These are phyloP conservation scores for Magallana gigas DNA, from an alignment of 1,140 invertebrate genomes.

Conservation along the genomic window DNA sequence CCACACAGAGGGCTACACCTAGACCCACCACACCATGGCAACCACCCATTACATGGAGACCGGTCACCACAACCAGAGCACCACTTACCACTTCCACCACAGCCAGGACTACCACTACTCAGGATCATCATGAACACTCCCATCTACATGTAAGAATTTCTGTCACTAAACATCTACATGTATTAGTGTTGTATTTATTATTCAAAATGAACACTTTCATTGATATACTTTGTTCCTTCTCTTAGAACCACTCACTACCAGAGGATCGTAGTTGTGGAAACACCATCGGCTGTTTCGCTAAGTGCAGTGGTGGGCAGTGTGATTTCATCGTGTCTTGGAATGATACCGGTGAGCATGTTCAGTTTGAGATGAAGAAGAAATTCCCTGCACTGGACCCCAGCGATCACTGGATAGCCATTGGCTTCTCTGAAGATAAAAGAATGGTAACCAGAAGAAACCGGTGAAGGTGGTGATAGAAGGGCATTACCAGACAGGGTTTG, in stretches of 20 bases:
- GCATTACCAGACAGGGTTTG: background rate
- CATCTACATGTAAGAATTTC: background rate
- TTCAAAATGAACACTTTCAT: background rate
- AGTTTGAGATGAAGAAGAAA: constrained; percentile 57
- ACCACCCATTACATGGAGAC: constrained; percentile 4
- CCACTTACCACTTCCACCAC: background rate
- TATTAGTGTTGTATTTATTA: background rate
- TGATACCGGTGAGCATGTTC: constrained; percentile 79
- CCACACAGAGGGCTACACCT: background rate
- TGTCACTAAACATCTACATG: background rate
- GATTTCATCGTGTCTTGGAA: constrained; percentile 83
- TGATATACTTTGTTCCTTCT: background rate
- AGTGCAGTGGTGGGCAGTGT: constrained; percentile 86
- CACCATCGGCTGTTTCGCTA: constrained; percentile 89
- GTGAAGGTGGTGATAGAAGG: background rate
- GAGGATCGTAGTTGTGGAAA: constrained; percentile 83
- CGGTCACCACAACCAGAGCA: background rate
- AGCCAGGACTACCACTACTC: background rate
- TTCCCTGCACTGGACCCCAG: constrained; percentile 46
- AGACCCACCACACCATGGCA: background rate
- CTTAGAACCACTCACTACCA: constrained; percentile 39
- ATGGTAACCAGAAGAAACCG: constrained; percentile 61
- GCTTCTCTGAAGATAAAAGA: constrained; percentile 62
- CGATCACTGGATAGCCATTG: constrained; percentile 66
- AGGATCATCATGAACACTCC: background rate